Evolutionary conservation across 64 coral and sea anemone genomes (phyloP).

Genomic region (Pachyseris speciosa): DNA sequence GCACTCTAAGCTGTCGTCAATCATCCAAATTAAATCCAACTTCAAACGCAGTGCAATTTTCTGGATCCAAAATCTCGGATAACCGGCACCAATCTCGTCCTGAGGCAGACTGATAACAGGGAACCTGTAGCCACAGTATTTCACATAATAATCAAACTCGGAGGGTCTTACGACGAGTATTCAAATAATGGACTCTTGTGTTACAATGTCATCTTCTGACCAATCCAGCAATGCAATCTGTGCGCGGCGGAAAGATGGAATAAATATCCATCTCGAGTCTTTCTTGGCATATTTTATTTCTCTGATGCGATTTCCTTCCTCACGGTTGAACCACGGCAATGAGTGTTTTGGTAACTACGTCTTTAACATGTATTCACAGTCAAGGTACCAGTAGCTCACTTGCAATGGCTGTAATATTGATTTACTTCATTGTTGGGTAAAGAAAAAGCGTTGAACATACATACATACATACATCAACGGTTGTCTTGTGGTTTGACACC

Average conservation of each 20-base stretch:
- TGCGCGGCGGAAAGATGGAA: slow-evolving; percentile 5
- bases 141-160: slow-evolving; percentile 12
- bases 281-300: not conserved
- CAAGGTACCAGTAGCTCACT: not conserved
- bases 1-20: too few species aligned
- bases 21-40: slow-evolving; percentile 41
- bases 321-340: not conserved
- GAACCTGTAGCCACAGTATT: not conserved
- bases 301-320: not conserved
- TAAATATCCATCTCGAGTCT: slow-evolving; percentile 5
- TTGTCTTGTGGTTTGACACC: not conserved
- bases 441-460: not conserved
- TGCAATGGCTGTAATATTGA: not conserved
- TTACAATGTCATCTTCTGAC: not conserved
- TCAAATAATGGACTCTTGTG: not conserved
- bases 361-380: not conserved
- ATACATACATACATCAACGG: too few species aligned
- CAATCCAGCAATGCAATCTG: slow-evolving; percentile 10
- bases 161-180: slow-evolving; percentile 3
- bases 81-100: slow-evolving; percentile 2
- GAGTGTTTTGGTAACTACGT: not conserved
- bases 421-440: too few species aligned
- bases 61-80: slow-evolving; percentile 17
- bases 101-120: slow-evolving; percentile 16
- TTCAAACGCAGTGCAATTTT: slow-evolving; percentile 11